phyloP scores from a whole-genome alignment of 2,888 invertebrate species.

The Himalopsyche anomala region DNA sequence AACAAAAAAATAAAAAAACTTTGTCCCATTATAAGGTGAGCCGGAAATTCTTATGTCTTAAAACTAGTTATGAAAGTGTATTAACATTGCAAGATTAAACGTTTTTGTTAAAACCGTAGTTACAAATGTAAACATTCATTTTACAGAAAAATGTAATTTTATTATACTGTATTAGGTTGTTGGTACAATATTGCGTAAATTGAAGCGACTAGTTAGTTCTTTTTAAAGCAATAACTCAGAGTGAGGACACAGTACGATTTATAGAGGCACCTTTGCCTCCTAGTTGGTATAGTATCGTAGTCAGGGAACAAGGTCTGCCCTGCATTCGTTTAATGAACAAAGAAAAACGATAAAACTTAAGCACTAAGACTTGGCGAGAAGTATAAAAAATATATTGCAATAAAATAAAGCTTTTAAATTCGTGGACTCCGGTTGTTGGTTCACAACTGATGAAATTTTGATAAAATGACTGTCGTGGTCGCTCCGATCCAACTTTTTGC shows the following conservation, averaged over 20 bases:
- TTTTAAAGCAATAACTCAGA: slow-evolving; percentile 18
- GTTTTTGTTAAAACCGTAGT: no score
- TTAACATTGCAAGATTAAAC: no score
- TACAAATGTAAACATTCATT: no score
- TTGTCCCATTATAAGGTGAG: slow-evolving; percentile 27
- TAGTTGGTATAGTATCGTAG: not conserved
- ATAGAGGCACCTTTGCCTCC: slow-evolving; percentile 23
- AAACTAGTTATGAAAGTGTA: not conserved
- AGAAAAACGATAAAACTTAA: slow-evolving; percentile 43
- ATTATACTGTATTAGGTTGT: not conserved
- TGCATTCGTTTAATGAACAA: slow-evolving; percentile 43
- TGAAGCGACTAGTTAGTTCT: not conserved
- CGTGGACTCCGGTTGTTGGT: not conserved
- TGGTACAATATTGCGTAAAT: not conserved
- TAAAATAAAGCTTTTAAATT: slow-evolving; percentile 27
- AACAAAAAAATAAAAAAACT: slow-evolving; percentile 37
- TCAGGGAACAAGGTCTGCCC: not conserved
- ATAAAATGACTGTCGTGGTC: no score
- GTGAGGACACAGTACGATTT: slow-evolving; percentile 31
- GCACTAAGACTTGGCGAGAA: not conserved
- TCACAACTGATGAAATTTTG: no score
- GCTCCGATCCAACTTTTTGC: no score
- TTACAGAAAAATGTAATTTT: no score
- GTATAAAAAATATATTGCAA: slow-evolving; percentile 23
- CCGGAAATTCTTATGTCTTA: not conserved